Evolutionary conservation across 2,888 invertebrate species (phyloP).

Genomic region (Lithophane leautieri): DNA sequence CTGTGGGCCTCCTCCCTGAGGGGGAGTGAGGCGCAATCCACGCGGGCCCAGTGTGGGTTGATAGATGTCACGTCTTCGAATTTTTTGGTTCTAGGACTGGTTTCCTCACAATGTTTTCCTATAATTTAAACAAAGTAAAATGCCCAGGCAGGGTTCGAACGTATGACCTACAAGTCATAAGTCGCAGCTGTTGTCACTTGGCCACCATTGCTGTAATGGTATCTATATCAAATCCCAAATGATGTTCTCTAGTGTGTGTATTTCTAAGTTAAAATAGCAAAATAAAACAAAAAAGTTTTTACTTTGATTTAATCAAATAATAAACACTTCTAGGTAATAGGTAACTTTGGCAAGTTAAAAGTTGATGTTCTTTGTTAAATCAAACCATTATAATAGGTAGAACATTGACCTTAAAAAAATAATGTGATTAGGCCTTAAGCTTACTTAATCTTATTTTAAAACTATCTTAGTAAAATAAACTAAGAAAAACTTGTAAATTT

Average conservation of each 20-base stretch:
- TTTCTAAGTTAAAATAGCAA: not conserved
- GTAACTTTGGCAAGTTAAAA: slow-evolving; percentile 43
- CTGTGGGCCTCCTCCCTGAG: not conserved
- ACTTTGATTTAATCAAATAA: slow-evolving; percentile 54
- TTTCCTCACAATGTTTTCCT: not conserved
- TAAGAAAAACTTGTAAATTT: slow-evolving; percentile 6
- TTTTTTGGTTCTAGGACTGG: not conserved
- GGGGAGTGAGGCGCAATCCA: not conserved
- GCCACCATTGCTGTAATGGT: not conserved
- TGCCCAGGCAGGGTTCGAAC: not conserved
- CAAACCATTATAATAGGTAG: slow-evolving; percentile 40
- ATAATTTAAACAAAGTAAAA: not conserved
- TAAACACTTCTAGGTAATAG: slow-evolving; percentile 23
- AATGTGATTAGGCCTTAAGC: slow-evolving; percentile 48
- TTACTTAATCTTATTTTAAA: slow-evolving; percentile 31
- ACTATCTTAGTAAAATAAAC: not conserved
- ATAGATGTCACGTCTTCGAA: not conserved
- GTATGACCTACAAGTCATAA: not conserved
- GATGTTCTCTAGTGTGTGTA: not conserved
- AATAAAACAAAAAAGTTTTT: slow-evolving; percentile 33
- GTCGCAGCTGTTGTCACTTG: not conserved
- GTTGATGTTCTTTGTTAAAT: slow-evolving; percentile 26
- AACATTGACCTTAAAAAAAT: slow-evolving; percentile 21
- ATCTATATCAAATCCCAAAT: not conserved
- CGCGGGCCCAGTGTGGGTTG: not conserved